These are phyloP conservation scores for Bufotes viridis DNA, from an alignment of 2,797 vertebrate species.

Conservation along the genomic window DNA sequence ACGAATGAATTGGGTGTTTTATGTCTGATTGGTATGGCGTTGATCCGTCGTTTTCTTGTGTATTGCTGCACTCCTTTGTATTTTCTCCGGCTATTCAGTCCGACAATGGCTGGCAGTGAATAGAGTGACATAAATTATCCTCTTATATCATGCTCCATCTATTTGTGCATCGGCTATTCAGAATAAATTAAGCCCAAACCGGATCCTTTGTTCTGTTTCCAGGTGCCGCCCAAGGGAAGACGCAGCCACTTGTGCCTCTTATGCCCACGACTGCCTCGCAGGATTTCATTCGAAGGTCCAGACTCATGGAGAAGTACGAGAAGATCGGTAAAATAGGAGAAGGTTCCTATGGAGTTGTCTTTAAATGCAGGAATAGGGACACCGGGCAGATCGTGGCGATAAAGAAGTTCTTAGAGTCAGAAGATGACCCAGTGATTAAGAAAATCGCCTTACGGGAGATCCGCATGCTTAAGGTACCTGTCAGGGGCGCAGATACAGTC, in stretches of 20 bases:
- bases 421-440: constrained; percentile 91
- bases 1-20: no score
- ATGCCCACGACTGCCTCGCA: not conserved
- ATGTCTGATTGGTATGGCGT: no score
- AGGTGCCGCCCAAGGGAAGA: constrained; percentile 45
- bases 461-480: constrained; percentile 90
- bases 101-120: not conserved
- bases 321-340: constrained; percentile 92
- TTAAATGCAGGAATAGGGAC: constrained; percentile 91
- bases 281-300: constrained; percentile 34
- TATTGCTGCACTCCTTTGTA: not conserved
- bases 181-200: constrained; percentile 12
- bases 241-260: not conserved
- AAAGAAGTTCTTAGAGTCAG: constrained; percentile 94
- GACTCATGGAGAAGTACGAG: constrained; percentile 91
- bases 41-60: not conserved
- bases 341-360: constrained; percentile 93
- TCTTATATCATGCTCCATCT: constrained; percentile 33
- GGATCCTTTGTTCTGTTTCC: constrained; percentile 26
- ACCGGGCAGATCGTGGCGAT: constrained; percentile 92
- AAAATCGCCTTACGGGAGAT: constrained; percentile 93
- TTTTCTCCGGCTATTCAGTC: not conserved
- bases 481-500: not conserved
- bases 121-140: constrained; percentile 30
- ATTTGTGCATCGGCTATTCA: constrained; percentile 3